Conservation (phyloP, 1,140 invertebrate genomes). For the Apis dorsata region DNA sequence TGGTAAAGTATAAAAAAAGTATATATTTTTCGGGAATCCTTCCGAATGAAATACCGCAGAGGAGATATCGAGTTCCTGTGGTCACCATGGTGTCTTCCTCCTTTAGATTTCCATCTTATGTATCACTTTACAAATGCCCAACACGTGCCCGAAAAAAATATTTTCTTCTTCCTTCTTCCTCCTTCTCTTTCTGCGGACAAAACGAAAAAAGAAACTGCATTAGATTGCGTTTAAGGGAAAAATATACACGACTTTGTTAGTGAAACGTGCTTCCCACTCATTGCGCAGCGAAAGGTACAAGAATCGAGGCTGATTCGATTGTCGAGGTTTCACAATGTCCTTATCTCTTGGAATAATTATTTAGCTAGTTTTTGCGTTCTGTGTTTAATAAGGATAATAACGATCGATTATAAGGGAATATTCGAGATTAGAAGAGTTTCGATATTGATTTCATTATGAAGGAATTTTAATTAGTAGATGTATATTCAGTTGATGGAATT, state of each 20-base stretch:
- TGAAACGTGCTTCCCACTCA: background rate
- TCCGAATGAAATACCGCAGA: background rate
- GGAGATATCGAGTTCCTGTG: conserved; percentile 43
- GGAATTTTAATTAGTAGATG: background rate
- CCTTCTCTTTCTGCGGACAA: background rate
- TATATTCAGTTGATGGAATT: too few species aligned
- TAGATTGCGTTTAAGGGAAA: background rate
- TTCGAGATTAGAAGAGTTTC: background rate
- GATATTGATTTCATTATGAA: background rate
- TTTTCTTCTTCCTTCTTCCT: background rate
- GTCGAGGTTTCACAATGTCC: background rate
- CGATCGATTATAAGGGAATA: too few species aligned
- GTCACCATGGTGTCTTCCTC: conserved; percentile 25
- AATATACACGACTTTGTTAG: background rate
- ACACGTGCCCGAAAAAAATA: conserved; percentile 9
- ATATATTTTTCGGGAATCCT: conserved; percentile 22
- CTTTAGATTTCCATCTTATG: background rate
- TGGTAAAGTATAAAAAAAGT: background rate
- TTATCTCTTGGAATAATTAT: background rate
- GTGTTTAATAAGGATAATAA: background rate
- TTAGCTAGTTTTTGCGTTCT: background rate
- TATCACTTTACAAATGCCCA: conserved; percentile 40
- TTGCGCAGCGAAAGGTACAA: background rate
- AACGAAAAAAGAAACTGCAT: background rate
- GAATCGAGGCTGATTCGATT: background rate